Evolutionary conservation across 2,113 vertebrate species (phyloP).

Genomic region (Callipepla squamata): DNA sequence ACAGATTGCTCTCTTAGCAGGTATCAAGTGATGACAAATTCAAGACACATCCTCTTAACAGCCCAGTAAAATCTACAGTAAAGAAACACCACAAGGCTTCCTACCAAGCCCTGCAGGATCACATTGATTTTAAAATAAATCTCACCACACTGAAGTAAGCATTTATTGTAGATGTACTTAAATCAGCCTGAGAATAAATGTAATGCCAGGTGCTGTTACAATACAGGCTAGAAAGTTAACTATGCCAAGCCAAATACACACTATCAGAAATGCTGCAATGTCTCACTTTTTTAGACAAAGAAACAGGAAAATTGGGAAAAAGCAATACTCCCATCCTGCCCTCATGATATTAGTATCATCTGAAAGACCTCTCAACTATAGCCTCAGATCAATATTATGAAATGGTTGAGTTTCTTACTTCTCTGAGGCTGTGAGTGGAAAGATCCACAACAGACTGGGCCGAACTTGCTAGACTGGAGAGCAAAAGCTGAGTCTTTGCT

Average conservation of each 20-base stretch:
- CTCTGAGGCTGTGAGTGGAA: constrained; percentile 28
- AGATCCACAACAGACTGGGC: constrained; percentile 43
- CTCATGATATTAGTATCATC: neutral
- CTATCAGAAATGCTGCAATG: neutral
- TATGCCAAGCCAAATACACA: neutral
- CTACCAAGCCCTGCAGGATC: neutral
- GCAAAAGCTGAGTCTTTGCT: constrained; percentile 60
- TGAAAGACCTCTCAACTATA: neutral
- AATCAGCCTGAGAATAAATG: neutral
- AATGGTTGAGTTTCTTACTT: constrained; percentile 52
- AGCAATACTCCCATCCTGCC: neutral
- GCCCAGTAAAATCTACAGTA: neutral
- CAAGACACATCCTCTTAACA: neutral
- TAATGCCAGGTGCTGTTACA: neutral
- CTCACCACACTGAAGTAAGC: neutral
- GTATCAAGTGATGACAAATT: neutral
- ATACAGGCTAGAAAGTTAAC: neutral
- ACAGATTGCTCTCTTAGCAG: neutral
- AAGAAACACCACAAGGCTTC: neutral
- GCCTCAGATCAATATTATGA: neutral
- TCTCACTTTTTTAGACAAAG: neutral
- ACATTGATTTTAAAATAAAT: neutral
- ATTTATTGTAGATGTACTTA: neutral
- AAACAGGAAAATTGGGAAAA: neutral
- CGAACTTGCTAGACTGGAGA: constrained; percentile 70